Conservation (phyloP, 2,888 invertebrate species). For the Chloroclystis v-ata region DNA sequence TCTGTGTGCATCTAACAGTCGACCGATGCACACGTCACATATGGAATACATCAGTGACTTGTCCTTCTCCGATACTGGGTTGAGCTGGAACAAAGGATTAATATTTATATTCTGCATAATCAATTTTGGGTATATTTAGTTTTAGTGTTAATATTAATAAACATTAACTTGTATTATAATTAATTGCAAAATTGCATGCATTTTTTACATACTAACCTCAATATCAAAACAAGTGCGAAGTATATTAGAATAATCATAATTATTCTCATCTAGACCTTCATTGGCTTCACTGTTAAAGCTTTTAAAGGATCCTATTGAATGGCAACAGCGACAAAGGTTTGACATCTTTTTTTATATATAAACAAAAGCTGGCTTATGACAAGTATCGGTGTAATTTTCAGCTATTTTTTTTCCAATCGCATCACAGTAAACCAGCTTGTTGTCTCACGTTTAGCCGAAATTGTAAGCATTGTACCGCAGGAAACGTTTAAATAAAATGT, state of each 20-base stretch:
- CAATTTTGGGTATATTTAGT: too few relatives aligned
- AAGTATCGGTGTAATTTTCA: too few relatives aligned
- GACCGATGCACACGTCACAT: constrained; percentile 13
- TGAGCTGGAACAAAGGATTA: constrained; percentile 2
- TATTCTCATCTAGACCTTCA: constrained; percentile 30
- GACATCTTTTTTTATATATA: constrained; percentile 7
- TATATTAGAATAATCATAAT: constrained; percentile 49
- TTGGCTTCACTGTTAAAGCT: constrained; percentile 39
- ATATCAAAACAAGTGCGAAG: constrained; percentile 48
- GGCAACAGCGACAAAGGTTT: constrained; percentile 62
- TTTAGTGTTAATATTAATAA: too few relatives aligned
- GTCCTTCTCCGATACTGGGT: neutral
- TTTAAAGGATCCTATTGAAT: constrained; percentile 51
- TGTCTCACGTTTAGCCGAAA: too few relatives aligned
- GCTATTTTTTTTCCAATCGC: too few relatives aligned
- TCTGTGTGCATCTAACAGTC: constrained; percentile 12
- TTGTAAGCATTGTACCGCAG: too few relatives aligned
- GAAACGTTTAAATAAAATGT: too few relatives aligned
- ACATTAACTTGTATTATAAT: too few relatives aligned
- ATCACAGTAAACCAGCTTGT: too few relatives aligned
- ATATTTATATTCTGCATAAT: neutral
- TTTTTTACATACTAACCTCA: constrained; percentile 47
- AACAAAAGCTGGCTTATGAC: neutral
- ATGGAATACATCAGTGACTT: constrained; percentile 3
- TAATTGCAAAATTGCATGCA: too few relatives aligned